phyloP scores from a whole-genome alignment of 2,113 vertebrate species.

The Sitta europaea region DNA sequence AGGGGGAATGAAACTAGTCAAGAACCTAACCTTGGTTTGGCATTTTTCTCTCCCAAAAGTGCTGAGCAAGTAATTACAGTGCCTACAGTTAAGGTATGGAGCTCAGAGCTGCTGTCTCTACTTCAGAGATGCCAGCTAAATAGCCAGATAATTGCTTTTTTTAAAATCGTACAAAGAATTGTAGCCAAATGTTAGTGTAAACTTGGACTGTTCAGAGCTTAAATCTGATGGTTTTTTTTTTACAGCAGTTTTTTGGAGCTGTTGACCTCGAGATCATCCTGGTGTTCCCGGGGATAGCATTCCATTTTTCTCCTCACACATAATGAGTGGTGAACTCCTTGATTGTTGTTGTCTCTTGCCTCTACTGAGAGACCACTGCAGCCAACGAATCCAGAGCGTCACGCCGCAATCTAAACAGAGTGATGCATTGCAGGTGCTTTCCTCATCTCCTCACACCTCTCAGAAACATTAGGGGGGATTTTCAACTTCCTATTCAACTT shows the following conservation, averaged over 20 bases:
- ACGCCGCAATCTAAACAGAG: slow-evolving; percentile 77
- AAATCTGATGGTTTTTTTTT: not conserved
- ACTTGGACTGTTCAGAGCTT: not conserved
- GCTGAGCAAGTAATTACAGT: not conserved
- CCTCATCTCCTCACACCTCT: slow-evolving; percentile 75
- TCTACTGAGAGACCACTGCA: slow-evolving; percentile 65
- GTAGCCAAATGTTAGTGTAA: not conserved
- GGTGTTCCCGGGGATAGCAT: not conserved
- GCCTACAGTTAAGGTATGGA: not conserved
- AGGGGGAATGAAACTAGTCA: not conserved
- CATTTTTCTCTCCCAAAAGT: not conserved
- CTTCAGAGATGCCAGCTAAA: not conserved
- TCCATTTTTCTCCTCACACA: slow-evolving; percentile 51
- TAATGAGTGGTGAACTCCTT: slow-evolving; percentile 55
- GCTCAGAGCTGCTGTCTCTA: not conserved
- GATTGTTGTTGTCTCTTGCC: slow-evolving; percentile 74
- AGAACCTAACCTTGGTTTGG: not conserved
- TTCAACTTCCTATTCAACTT: slow-evolving; percentile 81
- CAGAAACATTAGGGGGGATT: slow-evolving; percentile 79
- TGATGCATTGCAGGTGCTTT: slow-evolving; percentile 86
- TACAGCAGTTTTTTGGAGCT: not conserved
- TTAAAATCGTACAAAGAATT: not conserved
- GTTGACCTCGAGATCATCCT: not conserved
- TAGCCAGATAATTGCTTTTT: not conserved
- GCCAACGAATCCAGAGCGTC: slow-evolving; percentile 71